Evolutionary conservation across 2,888 invertebrate genomes (phyloP).

Genomic region (Aradus depressus): DNA sequence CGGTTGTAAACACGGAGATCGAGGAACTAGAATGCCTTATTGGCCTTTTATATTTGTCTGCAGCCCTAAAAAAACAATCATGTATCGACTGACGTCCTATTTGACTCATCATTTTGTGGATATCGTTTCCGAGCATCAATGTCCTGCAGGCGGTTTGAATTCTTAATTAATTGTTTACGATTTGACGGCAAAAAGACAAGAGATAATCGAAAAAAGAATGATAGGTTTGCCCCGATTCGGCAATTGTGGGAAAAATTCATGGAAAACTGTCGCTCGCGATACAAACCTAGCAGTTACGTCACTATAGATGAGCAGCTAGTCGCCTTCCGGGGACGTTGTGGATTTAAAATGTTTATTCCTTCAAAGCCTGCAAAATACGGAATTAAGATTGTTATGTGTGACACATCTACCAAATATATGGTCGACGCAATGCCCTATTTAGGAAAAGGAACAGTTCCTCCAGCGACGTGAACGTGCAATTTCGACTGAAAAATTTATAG

Average conservation of each 20-base stretch:
- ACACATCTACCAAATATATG: slow-evolving; percentile 11
- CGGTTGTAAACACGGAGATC: neutral
- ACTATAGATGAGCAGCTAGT: slow-evolving; percentile 32
- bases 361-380: slow-evolving; percentile 31
- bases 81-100: slow-evolving; percentile 7
- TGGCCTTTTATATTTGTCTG: slow-evolving; percentile 10
- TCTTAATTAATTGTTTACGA: slow-evolving; percentile 4
- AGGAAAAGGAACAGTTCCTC: slow-evolving; percentile 16
- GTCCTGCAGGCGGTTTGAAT: slow-evolving; percentile 9
- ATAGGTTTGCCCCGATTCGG: slow-evolving; percentile 32
- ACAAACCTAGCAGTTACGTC: slow-evolving; percentile 25
- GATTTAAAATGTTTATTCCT: slow-evolving; percentile 30
- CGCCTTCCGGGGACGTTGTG: slow-evolving; percentile 28
- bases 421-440: slow-evolving; percentile 6
- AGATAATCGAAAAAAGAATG: slow-evolving; percentile 15
- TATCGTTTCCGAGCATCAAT: slow-evolving; percentile 1
- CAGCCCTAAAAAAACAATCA: slow-evolving; percentile 13
- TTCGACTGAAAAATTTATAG: no score
- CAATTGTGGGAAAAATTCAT: slow-evolving; percentile 31
- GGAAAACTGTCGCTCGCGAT: slow-evolving; percentile 25
- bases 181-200: slow-evolving; percentile 9
- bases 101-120: slow-evolving; percentile 10
- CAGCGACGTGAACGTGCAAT: no score
- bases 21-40: slow-evolving; percentile 13
- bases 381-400: slow-evolving; percentile 24